A percentile compares a stretch with the other conserved stretches of the same genome.
phyloP scores from a whole-genome alignment of 2,797 vertebrate genomes.

The Parauchenoglanis punctatus region DNA sequence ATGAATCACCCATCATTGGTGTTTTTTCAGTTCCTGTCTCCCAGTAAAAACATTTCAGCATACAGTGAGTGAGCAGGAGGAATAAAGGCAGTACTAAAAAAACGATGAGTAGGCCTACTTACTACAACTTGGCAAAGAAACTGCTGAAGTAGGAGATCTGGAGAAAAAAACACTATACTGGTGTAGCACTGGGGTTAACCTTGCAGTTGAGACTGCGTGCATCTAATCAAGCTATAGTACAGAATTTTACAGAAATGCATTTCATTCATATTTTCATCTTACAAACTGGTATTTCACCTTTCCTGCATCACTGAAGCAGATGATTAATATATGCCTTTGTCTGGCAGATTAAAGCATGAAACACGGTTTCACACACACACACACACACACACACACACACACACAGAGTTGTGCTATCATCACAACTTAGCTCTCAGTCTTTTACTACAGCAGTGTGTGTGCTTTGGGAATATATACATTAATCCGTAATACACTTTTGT shows the following conservation, averaged over 20 bases:
- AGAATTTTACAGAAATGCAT: background rate
- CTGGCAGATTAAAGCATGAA: constrained; percentile 20
- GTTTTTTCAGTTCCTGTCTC: constrained; percentile 25
- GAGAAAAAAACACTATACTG: background rate
- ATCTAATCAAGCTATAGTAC: background rate
- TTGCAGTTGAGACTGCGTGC: background rate
- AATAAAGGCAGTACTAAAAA: constrained; percentile 1
- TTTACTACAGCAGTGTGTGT: background rate
- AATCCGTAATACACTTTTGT: background rate
- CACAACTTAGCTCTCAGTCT: background rate
- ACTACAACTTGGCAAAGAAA: constrained; percentile 21
- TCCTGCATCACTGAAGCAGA: constrained; percentile 42
- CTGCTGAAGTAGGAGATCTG: background rate
- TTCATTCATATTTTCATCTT: background rate
- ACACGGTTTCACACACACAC: constrained; percentile 7
- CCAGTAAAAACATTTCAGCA: constrained; percentile 28
- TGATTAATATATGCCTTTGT: constrained; percentile 38
- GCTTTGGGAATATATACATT: background rate
- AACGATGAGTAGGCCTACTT: constrained; percentile 2
- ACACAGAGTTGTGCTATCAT: constrained; percentile 7
- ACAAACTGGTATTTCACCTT: constrained; percentile 2
- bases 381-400: background rate
- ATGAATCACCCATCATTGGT: background rate
- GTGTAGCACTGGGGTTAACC: constrained; percentile 1
- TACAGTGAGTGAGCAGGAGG: constrained; percentile 9